phyloP scores from a whole-genome alignment of 2,888 invertebrate species.

The Caenorhabditis macrosperma region DNA sequence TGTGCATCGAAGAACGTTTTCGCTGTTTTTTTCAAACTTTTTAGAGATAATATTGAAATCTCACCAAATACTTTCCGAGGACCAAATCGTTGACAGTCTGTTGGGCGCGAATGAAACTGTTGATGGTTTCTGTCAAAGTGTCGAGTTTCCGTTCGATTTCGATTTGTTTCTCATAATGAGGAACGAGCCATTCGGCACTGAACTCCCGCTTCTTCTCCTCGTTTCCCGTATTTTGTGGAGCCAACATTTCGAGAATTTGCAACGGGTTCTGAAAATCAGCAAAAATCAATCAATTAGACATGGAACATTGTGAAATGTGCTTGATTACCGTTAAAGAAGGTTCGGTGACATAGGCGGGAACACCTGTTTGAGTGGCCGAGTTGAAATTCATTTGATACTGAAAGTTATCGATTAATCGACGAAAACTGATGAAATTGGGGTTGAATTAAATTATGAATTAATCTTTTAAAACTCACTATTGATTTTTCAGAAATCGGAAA shows the following conservation, averaged over 20 bases:
- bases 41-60: not conserved
- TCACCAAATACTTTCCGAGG: constrained; percentile 23
- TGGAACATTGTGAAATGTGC: too few relatives aligned
- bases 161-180: constrained; percentile 53
- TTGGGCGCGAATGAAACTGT: constrained; percentile 39
- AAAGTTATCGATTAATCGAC: constrained; percentile 3
- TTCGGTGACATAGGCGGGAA: constrained; percentile 30
- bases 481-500: constrained; percentile 48
- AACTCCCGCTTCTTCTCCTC: constrained; percentile 38
- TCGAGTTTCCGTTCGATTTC: constrained; percentile 47
- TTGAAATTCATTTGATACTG: constrained; percentile 59
- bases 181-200: constrained; percentile 39
- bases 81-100: constrained; percentile 43
- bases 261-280: constrained; percentile 28
- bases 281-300: too few relatives aligned
- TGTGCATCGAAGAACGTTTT: too few relatives aligned
- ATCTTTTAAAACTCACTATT: constrained; percentile 49
- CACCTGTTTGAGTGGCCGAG: constrained; percentile 25
- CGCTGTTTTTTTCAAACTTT: not conserved
- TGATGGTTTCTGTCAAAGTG: constrained; percentile 16
- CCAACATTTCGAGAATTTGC: constrained; percentile 47
- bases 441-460: not conserved
- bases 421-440: not conserved
- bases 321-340: constrained; percentile 33
- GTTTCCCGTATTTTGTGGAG: constrained; percentile 26